A percentile compares a stretch with the other conserved stretches of the same genome.
Evolutionary conservation across 2,797 vertebrate species (phyloP).

Genomic region (Cossypha niveicapilla): DNA sequence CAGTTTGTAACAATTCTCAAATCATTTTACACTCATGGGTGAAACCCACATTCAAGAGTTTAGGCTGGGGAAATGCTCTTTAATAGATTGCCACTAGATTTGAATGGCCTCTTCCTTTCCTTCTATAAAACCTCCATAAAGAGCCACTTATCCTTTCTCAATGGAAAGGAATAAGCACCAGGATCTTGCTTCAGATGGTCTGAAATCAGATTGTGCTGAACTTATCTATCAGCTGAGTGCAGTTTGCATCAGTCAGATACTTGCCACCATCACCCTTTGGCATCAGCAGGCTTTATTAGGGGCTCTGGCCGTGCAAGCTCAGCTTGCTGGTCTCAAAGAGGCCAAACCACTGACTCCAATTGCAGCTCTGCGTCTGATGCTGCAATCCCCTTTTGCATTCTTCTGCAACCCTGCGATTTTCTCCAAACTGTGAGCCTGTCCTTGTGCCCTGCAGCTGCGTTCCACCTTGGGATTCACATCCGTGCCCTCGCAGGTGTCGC

Average conservation of each 20-base stretch:
- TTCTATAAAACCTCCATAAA: neutral
- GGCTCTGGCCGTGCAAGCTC: neutral
- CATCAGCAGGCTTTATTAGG: neutral
- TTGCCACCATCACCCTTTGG: neutral
- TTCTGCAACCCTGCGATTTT: neutral
- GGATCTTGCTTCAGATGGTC: neutral
- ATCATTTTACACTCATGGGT: neutral
- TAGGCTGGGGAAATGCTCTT: neutral
- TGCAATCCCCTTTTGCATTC: neutral
- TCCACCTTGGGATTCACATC: constrained; percentile 1
- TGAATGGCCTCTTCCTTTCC: neutral
- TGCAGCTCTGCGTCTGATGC: neutral
- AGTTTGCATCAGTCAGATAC: rapidly evolving
- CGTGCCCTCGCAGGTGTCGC: rapidly evolving
- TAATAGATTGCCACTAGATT: neutral
- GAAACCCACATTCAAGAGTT: neutral
- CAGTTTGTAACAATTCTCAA: neutral
- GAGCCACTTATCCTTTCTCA: neutral
- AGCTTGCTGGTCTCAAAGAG: neutral
- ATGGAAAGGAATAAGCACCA: neutral
- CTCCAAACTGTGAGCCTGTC: neutral
- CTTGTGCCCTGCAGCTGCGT: neutral
- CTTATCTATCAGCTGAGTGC: rapidly evolving
- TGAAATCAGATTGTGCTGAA: neutral
- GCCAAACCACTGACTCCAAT: neutral